phyloP scores from a whole-genome alignment of 2,797 vertebrate species.

The Hippoglossus hippoglossus region DNA sequence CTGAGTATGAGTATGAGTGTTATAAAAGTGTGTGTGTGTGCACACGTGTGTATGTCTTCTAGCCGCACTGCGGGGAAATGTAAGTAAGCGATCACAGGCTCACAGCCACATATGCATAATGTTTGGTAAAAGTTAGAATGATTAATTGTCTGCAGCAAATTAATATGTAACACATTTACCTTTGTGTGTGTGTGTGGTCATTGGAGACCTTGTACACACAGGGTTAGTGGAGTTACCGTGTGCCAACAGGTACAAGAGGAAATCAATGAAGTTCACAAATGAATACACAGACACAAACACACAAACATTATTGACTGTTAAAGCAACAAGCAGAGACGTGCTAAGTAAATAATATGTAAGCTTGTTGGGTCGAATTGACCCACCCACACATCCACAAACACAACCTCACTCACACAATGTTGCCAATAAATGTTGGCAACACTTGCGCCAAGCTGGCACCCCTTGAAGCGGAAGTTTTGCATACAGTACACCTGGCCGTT shows the following conservation, averaged over 20 bases:
- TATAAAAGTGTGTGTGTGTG: constrained; percentile 5
- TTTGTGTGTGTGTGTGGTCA: constrained; percentile 2
- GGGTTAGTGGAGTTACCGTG: too few relatives aligned
- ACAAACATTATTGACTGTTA: background rate
- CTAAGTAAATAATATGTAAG: too few relatives aligned
- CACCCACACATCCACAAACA: too few relatives aligned
- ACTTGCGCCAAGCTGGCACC: too few relatives aligned
- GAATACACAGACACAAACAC: constrained; percentile 8
- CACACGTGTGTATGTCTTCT: background rate
- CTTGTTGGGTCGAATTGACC: too few relatives aligned
- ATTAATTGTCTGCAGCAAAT: background rate
- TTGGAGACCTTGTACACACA: background rate
- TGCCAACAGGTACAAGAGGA: background rate
- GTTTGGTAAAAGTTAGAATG: constrained; percentile 8
- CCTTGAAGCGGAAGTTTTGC: too few relatives aligned
- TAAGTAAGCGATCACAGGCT: constrained; percentile 9
- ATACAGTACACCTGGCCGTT: too few relatives aligned
- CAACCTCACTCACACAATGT: too few relatives aligned
- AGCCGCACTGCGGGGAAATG: constrained; percentile 13
- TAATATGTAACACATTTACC: background rate
- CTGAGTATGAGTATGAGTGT: background rate
- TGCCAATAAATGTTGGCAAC: too few relatives aligned
- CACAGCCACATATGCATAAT: constrained; percentile 13
- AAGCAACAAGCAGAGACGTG: too few relatives aligned
- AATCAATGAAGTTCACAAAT: constrained; percentile 29